Percentiles rank a stretch among this genome's conserved stretches.
phyloP scores from a whole-genome alignment of 2,113 vertebrate species.

The Brachirus orientalis region DNA sequence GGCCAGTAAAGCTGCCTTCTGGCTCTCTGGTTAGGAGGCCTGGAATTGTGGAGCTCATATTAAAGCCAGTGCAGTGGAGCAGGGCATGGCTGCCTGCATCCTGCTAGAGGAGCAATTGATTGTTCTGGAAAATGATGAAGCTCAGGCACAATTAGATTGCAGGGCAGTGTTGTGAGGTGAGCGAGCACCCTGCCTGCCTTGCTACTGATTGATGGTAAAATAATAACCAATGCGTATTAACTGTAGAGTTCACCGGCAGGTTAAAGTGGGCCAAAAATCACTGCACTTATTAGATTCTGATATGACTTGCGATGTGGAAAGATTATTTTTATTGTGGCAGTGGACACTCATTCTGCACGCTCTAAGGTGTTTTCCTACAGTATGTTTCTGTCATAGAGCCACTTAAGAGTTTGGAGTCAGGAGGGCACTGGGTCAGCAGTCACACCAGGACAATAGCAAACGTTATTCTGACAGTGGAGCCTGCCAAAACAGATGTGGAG shows the following conservation, averaged over 20 bases:
- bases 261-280: slow-evolving; percentile 93
- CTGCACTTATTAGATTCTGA: slow-evolving; percentile 91
- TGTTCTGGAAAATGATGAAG: slow-evolving; percentile 95
- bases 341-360: slow-evolving; percentile 50
- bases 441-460: slow-evolving; percentile 41
- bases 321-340: slow-evolving; percentile 58
- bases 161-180: slow-evolving; percentile 92
- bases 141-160: slow-evolving; percentile 97
- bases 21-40: slow-evolving; percentile 86
- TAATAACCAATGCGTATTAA: slow-evolving; percentile 98
- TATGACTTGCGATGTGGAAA: slow-evolving; percentile 81
- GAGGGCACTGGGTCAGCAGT: slow-evolving; percentile 62
- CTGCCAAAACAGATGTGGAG: slow-evolving; percentile 61
- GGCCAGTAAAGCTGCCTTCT: slow-evolving; percentile 82
- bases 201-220: slow-evolving; percentile 97
- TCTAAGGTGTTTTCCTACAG: slow-evolving; percentile 38
- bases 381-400: slow-evolving; percentile 43
- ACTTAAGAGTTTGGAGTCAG: slow-evolving; percentile 18
- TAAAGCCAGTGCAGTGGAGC: slow-evolving; percentile 87
- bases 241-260: slow-evolving; percentile 94
- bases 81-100: slow-evolving; percentile 82
- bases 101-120: slow-evolving; percentile 90
- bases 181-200: slow-evolving; percentile 83
- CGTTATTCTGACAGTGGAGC: slow-evolving; percentile 51
- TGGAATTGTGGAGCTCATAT: slow-evolving; percentile 90